Conservation (phyloP, 2,113 vertebrate genomes). For the Pelecanoides urinatrix region DNA sequence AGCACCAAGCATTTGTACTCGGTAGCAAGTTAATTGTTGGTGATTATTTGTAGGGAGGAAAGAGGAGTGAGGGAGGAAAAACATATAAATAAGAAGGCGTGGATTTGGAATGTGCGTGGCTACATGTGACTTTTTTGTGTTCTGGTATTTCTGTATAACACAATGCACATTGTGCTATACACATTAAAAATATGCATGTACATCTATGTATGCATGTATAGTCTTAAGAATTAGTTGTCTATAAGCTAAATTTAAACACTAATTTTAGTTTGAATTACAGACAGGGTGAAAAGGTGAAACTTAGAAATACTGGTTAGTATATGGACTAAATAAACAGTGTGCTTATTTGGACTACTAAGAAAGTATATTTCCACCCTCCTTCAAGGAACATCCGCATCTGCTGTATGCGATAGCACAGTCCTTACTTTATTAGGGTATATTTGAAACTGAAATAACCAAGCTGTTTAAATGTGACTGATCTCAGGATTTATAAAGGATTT, state of each 20-base stretch:
- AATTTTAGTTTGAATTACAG: background rate
- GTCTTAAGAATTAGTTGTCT: background rate
- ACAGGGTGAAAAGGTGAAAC: background rate
- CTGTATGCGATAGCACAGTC: background rate
- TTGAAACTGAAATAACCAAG: background rate
- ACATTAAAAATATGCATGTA: background rate
- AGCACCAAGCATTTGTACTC: background rate
- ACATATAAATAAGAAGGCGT: background rate
- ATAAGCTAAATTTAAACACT: background rate
- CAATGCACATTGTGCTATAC: accelerated
- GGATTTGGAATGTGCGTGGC: background rate
- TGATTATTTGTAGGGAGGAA: background rate
- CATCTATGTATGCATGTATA: background rate
- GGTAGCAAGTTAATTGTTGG: background rate
- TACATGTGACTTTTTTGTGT: background rate
- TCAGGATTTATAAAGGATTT: background rate
- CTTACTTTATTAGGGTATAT: background rate
- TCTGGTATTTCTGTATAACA: background rate
- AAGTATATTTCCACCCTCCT: background rate
- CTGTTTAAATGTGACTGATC: background rate
- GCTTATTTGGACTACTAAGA: background rate
- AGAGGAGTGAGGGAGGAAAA: background rate
- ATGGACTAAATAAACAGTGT: background rate
- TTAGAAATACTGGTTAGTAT: background rate
- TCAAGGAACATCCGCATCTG: background rate